These are phyloP conservation scores for Calcarius lapponicus DNA, from an alignment of 2,797 vertebrate species.

Conservation along the genomic window DNA sequence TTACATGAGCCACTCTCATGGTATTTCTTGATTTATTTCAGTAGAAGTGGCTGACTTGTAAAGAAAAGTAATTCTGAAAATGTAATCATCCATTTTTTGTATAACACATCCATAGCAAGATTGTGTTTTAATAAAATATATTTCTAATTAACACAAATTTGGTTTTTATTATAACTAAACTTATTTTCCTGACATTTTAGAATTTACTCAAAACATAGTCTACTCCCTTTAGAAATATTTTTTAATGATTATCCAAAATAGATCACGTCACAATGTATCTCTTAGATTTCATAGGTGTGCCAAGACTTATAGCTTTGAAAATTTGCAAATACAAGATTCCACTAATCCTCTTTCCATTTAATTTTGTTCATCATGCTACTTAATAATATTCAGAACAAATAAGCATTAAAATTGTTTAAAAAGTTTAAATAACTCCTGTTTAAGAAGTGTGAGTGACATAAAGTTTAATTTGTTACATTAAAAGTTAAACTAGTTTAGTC, in stretches of 20 bases:
- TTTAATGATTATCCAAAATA: not conserved
- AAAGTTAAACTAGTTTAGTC: not conserved
- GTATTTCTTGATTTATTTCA: not conserved
- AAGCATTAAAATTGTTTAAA: not conserved
- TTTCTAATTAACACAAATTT: not conserved
- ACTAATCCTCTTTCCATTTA: not conserved
- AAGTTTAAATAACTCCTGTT: not conserved
- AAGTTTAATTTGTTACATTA: not conserved
- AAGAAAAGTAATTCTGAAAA: not conserved
- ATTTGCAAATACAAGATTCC: not conserved
- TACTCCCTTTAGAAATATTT: not conserved
- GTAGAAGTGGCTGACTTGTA: not conserved
- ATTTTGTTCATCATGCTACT: not conserved
- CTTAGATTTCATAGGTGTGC: not conserved
- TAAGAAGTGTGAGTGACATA: not conserved
- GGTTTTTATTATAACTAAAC: fast-evolving
- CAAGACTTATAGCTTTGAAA: not conserved
- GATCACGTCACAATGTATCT: not conserved
- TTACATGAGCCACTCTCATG: fast-evolving
- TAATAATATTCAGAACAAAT: not conserved
- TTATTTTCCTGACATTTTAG: not conserved
- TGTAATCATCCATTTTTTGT: not conserved
- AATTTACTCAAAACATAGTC: not conserved
- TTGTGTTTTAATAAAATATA: not conserved
- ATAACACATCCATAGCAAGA: not conserved